Evolutionary conservation across 2,888 invertebrate species (phyloP).

Genomic region (Acholoe squamosa): DNA sequence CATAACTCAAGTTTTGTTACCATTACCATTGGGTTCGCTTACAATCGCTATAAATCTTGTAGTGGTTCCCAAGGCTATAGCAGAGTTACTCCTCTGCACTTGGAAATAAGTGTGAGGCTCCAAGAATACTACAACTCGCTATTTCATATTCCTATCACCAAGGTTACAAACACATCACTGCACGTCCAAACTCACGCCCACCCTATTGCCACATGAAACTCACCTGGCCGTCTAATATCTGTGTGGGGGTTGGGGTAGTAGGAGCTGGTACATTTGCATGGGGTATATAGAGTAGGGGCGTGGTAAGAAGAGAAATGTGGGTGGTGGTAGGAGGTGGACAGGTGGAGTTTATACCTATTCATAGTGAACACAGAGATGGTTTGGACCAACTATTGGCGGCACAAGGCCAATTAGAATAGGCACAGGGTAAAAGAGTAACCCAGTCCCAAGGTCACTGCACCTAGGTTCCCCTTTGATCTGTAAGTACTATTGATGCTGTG

Average conservation of each 20-base stretch:
- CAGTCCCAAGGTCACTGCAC: background rate
- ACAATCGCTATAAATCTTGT: too few relatives aligned
- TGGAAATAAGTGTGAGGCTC: too few relatives aligned
- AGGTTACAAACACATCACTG: background rate
- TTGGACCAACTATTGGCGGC: background rate
- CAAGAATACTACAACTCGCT: too few relatives aligned
- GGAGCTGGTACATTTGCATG: too few relatives aligned
- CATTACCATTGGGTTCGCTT: too few relatives aligned
- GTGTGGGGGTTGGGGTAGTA: background rate
- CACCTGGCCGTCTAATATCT: background rate
- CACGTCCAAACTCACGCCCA: background rate
- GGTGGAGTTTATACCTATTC: conserved; percentile 17
- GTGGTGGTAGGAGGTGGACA: conserved; percentile 5
- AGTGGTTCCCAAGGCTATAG: too few relatives aligned
- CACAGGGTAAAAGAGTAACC: background rate
- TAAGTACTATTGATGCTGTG: background rate
- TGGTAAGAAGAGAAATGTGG: background rate
- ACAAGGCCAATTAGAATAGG: background rate
- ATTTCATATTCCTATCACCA: too few relatives aligned
- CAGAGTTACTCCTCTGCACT: too few relatives aligned
- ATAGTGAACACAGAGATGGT: background rate
- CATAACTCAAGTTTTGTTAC: too few relatives aligned
- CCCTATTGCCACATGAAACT: background rate
- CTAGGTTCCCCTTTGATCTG: background rate
- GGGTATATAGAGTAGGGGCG: background rate